Percentiles rank a stretch among this genome's conserved stretches.
Evolutionary conservation across 2,113 vertebrate species (phyloP).

Genomic region (Podiceps cristatus): DNA sequence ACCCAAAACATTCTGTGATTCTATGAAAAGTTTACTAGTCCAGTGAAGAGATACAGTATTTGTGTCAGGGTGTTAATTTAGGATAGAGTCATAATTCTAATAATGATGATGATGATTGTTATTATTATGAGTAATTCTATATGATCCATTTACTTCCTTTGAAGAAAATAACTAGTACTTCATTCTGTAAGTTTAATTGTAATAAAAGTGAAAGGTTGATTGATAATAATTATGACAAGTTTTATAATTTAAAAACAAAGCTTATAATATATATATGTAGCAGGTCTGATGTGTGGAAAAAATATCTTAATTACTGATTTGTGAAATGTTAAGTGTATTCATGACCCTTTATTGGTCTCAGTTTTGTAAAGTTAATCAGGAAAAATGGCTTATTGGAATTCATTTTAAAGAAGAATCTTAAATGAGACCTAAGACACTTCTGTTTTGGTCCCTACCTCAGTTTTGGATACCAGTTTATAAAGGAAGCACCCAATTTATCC

Average conservation of each 20-base stretch:
- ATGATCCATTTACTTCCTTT: neutral
- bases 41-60: neutral
- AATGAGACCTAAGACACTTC: neutral
- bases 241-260: neutral
- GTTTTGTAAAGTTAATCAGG: neutral
- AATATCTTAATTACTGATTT: neutral
- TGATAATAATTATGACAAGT: neutral
- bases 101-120: accelerated
- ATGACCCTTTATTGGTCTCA: neutral
- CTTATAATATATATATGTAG: neutral
- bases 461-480: neutral
- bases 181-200: too few relatives aligned
- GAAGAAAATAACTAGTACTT: neutral
- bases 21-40: neutral
- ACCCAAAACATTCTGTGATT: too few relatives aligned
- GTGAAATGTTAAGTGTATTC: neutral
- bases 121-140: neutral
- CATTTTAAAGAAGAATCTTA: neutral
- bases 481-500: neutral
- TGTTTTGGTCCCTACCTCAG: neutral
- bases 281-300: neutral
- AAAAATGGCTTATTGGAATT: neutral
- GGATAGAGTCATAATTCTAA: neutral
- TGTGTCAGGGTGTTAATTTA: neutral
- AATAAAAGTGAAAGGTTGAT: neutral